phyloP scores from a whole-genome alignment of 2,797 vertebrate species.

The Tiaroga cobitis region DNA sequence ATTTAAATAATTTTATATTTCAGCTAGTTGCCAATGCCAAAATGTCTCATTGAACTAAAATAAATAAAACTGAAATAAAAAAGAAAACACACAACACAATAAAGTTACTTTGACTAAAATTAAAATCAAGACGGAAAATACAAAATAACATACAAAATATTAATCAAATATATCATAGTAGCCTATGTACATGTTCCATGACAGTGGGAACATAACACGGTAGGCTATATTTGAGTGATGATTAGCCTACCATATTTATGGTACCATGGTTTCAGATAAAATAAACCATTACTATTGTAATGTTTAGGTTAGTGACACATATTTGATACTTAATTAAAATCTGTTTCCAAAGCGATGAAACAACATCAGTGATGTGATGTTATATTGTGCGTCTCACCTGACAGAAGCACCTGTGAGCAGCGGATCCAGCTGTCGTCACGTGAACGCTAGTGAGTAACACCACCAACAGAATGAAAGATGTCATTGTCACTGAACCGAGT shows the following conservation, averaged over 20 bases:
- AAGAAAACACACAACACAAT: background rate
- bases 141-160: background rate
- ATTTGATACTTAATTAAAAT: no score
- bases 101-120: background rate
- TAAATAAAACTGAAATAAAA: background rate
- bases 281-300: background rate
- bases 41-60: background rate
- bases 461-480: constrained; percentile 19
- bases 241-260: background rate
- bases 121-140: background rate
- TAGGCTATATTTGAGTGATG: background rate
- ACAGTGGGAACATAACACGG: background rate
- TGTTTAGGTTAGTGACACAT: no score
- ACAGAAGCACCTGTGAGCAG: constrained; percentile 81
- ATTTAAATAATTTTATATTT: background rate
- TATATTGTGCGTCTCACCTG: constrained; percentile 74
- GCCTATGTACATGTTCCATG: background rate
- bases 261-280: background rate
- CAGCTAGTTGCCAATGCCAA: background rate
- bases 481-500: constrained; percentile 49
- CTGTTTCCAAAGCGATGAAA: background rate
- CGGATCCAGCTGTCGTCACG: constrained; percentile 52
- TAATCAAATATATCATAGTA: background rate
- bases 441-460: constrained; percentile 41
- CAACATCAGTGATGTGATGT: background rate